phyloP scores from a whole-genome alignment of 2,113 vertebrate genomes.

The Tinamus guttatus region DNA sequence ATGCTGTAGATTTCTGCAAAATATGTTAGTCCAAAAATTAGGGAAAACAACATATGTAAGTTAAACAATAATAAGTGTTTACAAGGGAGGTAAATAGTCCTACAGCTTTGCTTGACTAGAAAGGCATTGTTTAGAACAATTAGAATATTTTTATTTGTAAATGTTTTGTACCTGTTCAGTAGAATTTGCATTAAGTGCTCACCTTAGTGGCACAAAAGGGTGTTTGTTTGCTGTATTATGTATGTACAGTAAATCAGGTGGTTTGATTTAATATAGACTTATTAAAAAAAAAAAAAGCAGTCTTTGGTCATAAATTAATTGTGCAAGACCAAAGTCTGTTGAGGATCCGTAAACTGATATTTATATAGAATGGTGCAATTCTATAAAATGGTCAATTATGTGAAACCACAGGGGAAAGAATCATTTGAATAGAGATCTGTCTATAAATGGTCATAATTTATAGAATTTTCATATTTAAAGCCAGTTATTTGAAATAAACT shows the following conservation, averaged over 20 bases:
- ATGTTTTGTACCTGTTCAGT: background rate
- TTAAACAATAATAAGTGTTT: background rate
- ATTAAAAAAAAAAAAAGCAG: background rate
- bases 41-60: background rate
- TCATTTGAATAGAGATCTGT: background rate
- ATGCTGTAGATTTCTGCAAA: slow-evolving; percentile 23
- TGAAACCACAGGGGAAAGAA: background rate
- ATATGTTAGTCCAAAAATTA: background rate
- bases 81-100: background rate
- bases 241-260: background rate
- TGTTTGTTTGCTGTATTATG: background rate
- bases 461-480: slow-evolving; percentile 24
- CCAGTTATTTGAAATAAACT: slow-evolving; percentile 35
- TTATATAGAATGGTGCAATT: background rate
- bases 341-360: background rate
- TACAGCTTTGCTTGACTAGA: background rate
- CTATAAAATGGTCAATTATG: background rate
- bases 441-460: background rate
- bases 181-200: slow-evolving; percentile 16
- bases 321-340: background rate
- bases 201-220: background rate
- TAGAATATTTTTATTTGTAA: slow-evolving; percentile 16
- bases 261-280: background rate
- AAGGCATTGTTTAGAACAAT: background rate
- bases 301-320: background rate